Percentiles rank a stretch among this genome's conserved stretches.
These are phyloP conservation scores for Chrysogorgia sp. DNA, from an alignment of 92 coral and sea anemone species.

Conservation along the genomic window DNA sequence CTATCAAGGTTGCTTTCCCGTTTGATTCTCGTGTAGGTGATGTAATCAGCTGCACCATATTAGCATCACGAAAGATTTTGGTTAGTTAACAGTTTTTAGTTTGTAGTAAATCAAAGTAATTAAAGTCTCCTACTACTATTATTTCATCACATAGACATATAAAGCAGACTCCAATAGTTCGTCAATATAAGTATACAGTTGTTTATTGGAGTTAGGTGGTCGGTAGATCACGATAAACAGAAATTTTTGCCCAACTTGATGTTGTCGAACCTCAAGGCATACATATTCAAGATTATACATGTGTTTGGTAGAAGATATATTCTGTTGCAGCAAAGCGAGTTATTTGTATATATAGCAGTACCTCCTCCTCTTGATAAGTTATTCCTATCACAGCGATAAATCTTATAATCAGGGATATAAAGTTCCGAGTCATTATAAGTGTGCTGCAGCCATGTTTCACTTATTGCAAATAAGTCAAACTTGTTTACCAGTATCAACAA, in stretches of 20 bases:
- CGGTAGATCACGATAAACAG: constrained; percentile 43
- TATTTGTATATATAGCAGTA: background rate
- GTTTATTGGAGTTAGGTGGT: constrained; percentile 42
- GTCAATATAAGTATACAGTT: background rate
- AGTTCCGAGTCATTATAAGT: constrained; percentile 24
- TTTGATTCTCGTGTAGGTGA: constrained; percentile 16
- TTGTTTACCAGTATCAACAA: constrained; percentile 19
- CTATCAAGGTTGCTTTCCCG: constrained; percentile 14
- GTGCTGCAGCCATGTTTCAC: constrained; percentile 41
- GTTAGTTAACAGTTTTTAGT: constrained; percentile 17
- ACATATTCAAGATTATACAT: constrained; percentile 4
- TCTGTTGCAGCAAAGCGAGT: background rate
- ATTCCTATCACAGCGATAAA: constrained; percentile 22
- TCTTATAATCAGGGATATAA: constrained; percentile 3
- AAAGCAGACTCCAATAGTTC: background rate
- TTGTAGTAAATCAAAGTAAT: background rate
- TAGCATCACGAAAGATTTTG: constrained; percentile 41
- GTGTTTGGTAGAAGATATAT: background rate
- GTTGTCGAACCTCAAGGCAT: constrained; percentile 49
- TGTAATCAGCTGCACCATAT: constrained; percentile 24
- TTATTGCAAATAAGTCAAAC: constrained; percentile 36
- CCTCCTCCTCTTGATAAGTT: background rate
- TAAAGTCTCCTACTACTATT: constrained; percentile 45
- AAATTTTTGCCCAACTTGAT: constrained; percentile 44
- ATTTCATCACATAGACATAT: constrained; percentile 16